These are phyloP conservation scores for Lepus americanus DNA, from an alignment of 2,113 vertebrate species.

Conservation along the genomic window DNA sequence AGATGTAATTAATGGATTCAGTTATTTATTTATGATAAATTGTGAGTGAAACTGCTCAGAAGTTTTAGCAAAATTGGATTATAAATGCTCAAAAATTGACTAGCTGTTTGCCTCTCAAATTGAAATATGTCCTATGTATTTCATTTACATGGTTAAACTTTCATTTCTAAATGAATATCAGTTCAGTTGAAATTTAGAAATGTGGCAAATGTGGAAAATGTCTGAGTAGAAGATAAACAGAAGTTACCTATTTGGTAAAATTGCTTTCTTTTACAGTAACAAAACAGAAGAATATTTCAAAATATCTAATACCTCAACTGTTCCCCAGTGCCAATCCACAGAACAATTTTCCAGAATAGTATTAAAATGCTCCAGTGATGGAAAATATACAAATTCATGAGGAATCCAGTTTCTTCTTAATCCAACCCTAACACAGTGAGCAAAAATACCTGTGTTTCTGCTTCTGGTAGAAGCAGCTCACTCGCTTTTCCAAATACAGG, in stretches of 20 bases:
- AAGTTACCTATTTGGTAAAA: not conserved
- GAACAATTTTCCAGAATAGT: constrained; percentile 10
- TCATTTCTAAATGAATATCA: constrained; percentile 10
- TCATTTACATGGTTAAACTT: constrained; percentile 11
- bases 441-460: not conserved
- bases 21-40: constrained; percentile 20
- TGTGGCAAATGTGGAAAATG: not conserved
- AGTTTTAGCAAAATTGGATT: constrained; percentile 48
- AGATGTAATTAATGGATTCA: not conserved
- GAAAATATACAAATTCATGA: not conserved
- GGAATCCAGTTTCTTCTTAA: not conserved
- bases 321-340: not conserved
- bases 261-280: constrained; percentile 13
- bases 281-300: constrained; percentile 4
- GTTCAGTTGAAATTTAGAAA: constrained; percentile 28
- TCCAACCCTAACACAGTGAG: not conserved
- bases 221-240: not conserved
- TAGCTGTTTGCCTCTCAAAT: not conserved
- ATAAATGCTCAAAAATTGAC: not conserved
- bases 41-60: not conserved
- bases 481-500: not conserved
- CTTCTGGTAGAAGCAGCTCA: too few relatives aligned
- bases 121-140: constrained; percentile 11
- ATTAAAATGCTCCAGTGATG: not conserved
- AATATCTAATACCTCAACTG: not conserved